Conservation (phyloP, 2,797 vertebrate genomes). For the Argyrosomus regius region DNA sequence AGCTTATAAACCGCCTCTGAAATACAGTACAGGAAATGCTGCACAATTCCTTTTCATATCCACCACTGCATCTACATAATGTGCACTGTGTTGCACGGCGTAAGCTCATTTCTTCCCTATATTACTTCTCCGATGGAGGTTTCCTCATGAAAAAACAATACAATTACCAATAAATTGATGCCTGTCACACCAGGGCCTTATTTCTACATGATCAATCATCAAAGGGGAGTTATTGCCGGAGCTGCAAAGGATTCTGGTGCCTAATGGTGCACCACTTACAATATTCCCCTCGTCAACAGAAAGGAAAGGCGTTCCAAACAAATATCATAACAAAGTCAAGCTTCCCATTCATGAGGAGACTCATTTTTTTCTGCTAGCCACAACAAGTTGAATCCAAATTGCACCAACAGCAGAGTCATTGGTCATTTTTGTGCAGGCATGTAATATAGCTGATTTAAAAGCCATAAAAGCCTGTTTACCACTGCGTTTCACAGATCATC, state of each 20-base stretch:
- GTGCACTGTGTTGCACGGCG: constrained; percentile 37
- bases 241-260: constrained; percentile 42
- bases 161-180: constrained; percentile 75
- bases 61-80: constrained; percentile 65
- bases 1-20: constrained; percentile 43
- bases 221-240: constrained; percentile 56
- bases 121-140: constrained; percentile 63
- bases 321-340: constrained; percentile 60
- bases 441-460: constrained; percentile 76
- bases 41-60: constrained; percentile 46
- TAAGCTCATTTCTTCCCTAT: constrained; percentile 66
- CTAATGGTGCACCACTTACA: constrained; percentile 66
- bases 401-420: constrained; percentile 49
- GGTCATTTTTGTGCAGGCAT: constrained; percentile 58
- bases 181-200: constrained; percentile 55
- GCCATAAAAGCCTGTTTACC: constrained; percentile 81
- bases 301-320: constrained; percentile 60
- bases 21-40: constrained; percentile 43
- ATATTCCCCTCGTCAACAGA: constrained; percentile 47
- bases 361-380: constrained; percentile 41
- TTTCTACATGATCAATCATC: constrained; percentile 74
- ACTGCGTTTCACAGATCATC: constrained; percentile 82
- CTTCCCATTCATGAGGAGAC: constrained; percentile 57
- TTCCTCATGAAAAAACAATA: constrained; percentile 72
- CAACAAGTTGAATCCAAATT: constrained; percentile 56